Base-by-base conservation (phyloP, 1,140 invertebrate genomes). In the Drosophila dunni region DNA sequence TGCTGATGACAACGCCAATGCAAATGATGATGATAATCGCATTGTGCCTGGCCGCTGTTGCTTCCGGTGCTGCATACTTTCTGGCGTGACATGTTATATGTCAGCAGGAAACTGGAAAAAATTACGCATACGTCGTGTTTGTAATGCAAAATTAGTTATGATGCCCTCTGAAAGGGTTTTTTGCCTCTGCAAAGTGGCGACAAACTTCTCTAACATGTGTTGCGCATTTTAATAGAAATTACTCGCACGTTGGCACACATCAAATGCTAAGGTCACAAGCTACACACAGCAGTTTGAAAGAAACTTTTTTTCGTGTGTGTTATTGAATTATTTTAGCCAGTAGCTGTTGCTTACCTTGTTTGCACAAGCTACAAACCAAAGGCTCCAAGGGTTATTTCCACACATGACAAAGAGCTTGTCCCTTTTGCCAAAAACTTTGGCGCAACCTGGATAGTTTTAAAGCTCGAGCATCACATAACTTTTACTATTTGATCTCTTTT, bases 241-340 rank as follows among this genome's bases (percentile, higher is more conserved):
- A 71, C 70, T 66, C 51, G 34, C 63, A 74, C 71, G 77, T 60
- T 72, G 65, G 17, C 71, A 61, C 68, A 60, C 61, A 50, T 72
- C 20, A 34, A 64, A 38, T 13, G 45, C 46, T 57, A 11, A 75
- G 40, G 57, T 53, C 38, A 46, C 38, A 29, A n/a, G 58, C 17
- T 40, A 3, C 48, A 29, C 20, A 56, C 5, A 38, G 34, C 29
- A 8, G 15, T 15, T 40, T 17, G 29, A 40, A 51, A 54, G 20
- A 11, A 40, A 54, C 20, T 67, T 75, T 46, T 40, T 45, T 51
- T 63, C 4, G 15, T 45, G 44, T 58, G 44, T 11, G n/a, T 48
- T 50, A 83, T 83, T 83, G 77, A 83, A 79, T 80, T 83, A 84
- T 74, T 79, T 66, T 63, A 66, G 60, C 42, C 61, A 51, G 50